Base-by-base conservation (phyloP, 1,140 invertebrate genomes). In the Rhopalosiphum padi region DNA sequence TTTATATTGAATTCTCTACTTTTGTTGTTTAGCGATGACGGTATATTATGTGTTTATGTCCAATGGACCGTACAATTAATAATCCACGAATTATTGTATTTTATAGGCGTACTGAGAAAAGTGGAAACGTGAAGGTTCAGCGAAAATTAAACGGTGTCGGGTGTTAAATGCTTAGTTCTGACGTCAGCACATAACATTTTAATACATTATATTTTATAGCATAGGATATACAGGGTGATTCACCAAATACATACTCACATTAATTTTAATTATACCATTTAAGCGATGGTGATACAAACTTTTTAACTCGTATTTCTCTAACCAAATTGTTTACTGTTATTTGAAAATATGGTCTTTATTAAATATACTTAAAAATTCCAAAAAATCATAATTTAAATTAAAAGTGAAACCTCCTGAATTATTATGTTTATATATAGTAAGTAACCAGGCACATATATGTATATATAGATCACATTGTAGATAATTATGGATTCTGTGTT, bases 111-210 rank as follows among this genome's bases (percentile, higher is more conserved):
- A 25, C 55, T 43, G 11, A 55, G 18, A 86, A 41, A 82, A 86
- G 43, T 82, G 25, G 48, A 86, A 86, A 93, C 82, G 37, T 37
- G 82, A 93, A 93, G 82, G 82, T 55, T 55, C 85, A 48, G 25
- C 41, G 1, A 68, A 87, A 89, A 53, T 37, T 82, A 83, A 92
- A 92, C 46, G 68, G 90, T 92, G 46, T 83, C n/a, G n/a, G 43
- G 23, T 83, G 68, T 53, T 88, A 53, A 88, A 53, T 51, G 4
- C 35, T 0, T n/a, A 43, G 37, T 60, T 41, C 55, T 53, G 23
- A 68, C 55, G 25, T 53, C 30, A 35, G 30, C 30, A 35, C 8
- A 46, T 37, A 85, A 9, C 41, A 85, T 60, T 11, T 15, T 15
- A 60, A 30, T 68, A 68, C 11, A 68, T n/a, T 68, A n/a, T 68